Conservation (phyloP, 1,140 invertebrate genomes). For the Drosophila repleta region DNA sequence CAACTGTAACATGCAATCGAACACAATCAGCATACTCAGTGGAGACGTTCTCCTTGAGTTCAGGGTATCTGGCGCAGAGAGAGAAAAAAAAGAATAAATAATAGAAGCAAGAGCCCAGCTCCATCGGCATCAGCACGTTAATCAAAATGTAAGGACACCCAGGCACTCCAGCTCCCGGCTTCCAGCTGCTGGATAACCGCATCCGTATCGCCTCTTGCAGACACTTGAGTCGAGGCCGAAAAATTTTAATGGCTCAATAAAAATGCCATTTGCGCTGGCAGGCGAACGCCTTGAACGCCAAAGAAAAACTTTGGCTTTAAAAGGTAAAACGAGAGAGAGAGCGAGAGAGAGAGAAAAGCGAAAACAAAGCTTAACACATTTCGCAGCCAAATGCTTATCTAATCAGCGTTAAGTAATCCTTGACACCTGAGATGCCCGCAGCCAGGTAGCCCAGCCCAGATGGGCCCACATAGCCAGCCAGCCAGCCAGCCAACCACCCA, state of each 20-base stretch:
- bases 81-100: conserved; percentile 31
- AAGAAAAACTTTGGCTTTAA: conserved; percentile 71
- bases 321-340: conserved; percentile 51
- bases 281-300: conserved; percentile 32
- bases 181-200: conserved; percentile 8
- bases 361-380: conserved; percentile 82
- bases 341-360: conserved; percentile 51
- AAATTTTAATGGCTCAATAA: conserved; percentile 83
- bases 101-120: conserved; percentile 34
- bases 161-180: background rate
- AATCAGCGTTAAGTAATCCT: conserved; percentile 78
- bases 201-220: conserved; percentile 22
- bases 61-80: conserved; percentile 1
- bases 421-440: conserved; percentile 73
- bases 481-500: background rate
- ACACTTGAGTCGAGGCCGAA: conserved; percentile 57
- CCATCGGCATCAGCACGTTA: conserved; percentile 68
- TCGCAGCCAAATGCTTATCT: conserved; percentile 75
- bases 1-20: background rate
- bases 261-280: conserved; percentile 76
- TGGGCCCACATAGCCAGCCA: conserved; percentile 18
- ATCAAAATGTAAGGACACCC: conserved; percentile 70
- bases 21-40: background rate
- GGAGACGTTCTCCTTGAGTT: background rate
- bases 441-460: conserved; percentile 55